Evolutionary conservation across 2,113 vertebrate genomes (phyloP).

Genomic region (Myrmecobius fasciatus): DNA sequence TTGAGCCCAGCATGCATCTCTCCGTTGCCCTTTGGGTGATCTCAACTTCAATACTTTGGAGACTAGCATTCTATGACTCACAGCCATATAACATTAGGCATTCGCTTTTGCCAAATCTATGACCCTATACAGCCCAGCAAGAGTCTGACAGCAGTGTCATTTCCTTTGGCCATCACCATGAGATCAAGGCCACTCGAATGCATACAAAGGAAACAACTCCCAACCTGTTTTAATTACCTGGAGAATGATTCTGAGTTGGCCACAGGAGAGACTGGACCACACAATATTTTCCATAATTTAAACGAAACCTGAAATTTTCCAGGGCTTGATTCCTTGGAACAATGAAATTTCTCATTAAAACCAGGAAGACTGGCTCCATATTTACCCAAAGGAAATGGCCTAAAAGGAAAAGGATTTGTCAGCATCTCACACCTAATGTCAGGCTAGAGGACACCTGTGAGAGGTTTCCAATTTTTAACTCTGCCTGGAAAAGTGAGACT

Average conservation of each 20-base stretch:
- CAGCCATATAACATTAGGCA: background rate
- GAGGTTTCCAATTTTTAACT: background rate
- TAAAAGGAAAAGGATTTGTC: constrained; percentile 37
- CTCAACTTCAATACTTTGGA: background rate
- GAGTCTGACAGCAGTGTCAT: constrained; percentile 58
- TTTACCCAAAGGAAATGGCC: constrained; percentile 31
- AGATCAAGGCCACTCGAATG: constrained; percentile 64
- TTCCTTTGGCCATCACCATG: constrained; percentile 56
- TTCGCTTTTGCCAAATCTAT: constrained; percentile 36
- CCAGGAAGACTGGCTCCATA: constrained; percentile 67
- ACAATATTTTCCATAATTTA: constrained; percentile 76
- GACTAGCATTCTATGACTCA: constrained; percentile 1
- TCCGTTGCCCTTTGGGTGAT: background rate
- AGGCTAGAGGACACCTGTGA: background rate
- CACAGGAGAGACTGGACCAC: constrained; percentile 71
- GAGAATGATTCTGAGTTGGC: constrained; percentile 71
- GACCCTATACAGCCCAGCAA: constrained; percentile 42
- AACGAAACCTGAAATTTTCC: constrained; percentile 79
- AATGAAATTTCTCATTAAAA: constrained; percentile 75
- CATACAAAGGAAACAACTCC: constrained; percentile 64
- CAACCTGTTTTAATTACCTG: constrained; percentile 74
- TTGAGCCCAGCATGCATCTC: constrained; percentile 3
- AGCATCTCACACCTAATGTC: constrained; percentile 10
- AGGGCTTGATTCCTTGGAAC: constrained; percentile 62
- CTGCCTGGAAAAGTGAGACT: background rate